Base-by-base conservation (phyloP, 2,797 vertebrate genomes). In the Falco berigora region DNA sequence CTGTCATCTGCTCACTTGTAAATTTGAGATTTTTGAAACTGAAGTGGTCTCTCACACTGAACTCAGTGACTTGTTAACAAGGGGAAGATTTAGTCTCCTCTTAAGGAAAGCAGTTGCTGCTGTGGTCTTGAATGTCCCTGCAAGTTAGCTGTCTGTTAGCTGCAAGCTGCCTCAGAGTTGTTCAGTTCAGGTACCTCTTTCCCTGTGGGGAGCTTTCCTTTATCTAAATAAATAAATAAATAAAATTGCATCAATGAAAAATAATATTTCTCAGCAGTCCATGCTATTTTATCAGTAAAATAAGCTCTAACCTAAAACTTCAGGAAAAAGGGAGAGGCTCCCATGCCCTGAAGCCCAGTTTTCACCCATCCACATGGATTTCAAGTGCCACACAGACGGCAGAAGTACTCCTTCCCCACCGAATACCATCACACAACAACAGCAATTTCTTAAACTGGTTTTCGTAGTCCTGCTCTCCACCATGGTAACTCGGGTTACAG, bases 341-440 rank as follows among this genome's bases (percentile, higher is more conserved):
- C 14, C 23, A 5, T 2, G 8, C 58, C 11, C 25, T 50, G 44
- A 73, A 93, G 20, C 12, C 9, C 25, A 36, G 8, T 68, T 86
- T 83, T 49, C 18, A 23, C 9, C 16, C 46, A 18, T 5, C 4
- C 5, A 2, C 2, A 2, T 1, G 16, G 47, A 40, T 23, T 63
- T 32, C 38, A 44, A 1, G 38, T 27, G 36, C 52, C 24, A 20
- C 20, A 38, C 13, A n/a, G 44, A 28, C 36, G 18, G 30, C 23
- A 32, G 25, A 36, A 69, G 2, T 13, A 34, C 6, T 62, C 14
- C 10, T 24, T 64, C 28, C 27, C 46, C 28, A 27, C 4, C 3
- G 40, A 42, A 7, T 4, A 8, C 24, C 15, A 2, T 40, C 49
- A 34, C 44, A 81, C 22, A 40, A 30, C 17, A 71, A 20, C 6